Conservation (phyloP, 2,888 invertebrate genomes). For the Trimorus sp. region DNA sequence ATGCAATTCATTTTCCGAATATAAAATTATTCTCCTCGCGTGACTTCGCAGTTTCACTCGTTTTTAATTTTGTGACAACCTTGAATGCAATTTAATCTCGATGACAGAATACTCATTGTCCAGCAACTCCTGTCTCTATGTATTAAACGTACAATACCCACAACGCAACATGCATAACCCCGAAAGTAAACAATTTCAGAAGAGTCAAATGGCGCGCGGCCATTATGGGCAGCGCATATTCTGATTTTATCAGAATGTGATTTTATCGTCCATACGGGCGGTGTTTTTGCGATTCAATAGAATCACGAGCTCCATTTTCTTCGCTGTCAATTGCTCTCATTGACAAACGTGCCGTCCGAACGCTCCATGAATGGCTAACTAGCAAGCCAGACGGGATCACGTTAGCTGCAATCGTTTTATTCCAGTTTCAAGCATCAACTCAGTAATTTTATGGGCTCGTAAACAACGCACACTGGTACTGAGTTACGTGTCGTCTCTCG, state of each 20-base stretch:
- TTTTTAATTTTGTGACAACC: no score
- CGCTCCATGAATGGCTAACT: slow-evolving; percentile 61
- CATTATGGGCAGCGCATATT: background rate
- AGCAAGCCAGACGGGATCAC: slow-evolving; percentile 65
- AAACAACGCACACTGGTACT: slow-evolving; percentile 78
- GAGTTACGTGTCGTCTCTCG: slow-evolving; percentile 79
- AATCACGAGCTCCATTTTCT: slow-evolving; percentile 36
- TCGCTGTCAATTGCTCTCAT: slow-evolving; percentile 59
- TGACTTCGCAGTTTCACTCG: no score
- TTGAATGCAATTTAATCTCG: background rate
- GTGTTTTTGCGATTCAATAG: slow-evolving; percentile 28
- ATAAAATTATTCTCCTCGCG: slow-evolving; percentile 13
- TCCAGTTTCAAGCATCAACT: slow-evolving; percentile 79
- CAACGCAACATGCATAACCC: no score
- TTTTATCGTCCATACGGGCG: slow-evolving; percentile 1
- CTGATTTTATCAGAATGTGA: slow-evolving; percentile 7
- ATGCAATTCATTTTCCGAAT: slow-evolving; percentile 22
- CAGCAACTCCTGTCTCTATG: no score
- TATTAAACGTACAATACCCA: no score
- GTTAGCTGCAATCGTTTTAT: slow-evolving; percentile 76
- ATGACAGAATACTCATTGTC: background rate
- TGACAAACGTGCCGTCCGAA: slow-evolving; percentile 50
- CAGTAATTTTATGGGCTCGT: slow-evolving; percentile 80
- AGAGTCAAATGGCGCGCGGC: no score
- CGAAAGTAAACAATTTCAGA: no score